Conservation (phyloP, 2,888 invertebrate genomes). For the Cylindroiulus punctatus region DNA sequence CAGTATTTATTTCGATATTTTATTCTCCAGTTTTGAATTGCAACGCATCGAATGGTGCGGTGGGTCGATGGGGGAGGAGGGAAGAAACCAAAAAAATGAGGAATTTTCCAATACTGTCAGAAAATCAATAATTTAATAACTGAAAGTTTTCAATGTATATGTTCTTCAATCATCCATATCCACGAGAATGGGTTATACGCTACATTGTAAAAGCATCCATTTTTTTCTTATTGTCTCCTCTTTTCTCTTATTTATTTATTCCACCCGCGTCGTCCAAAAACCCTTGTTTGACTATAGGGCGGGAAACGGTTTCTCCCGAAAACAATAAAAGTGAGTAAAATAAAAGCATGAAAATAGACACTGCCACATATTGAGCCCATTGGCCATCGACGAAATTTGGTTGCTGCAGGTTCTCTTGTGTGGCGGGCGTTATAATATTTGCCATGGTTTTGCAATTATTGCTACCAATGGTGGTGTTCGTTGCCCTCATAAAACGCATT, state of each 20-base stretch:
- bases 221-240: neutral
- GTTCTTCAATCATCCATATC: neutral
- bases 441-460: slow-evolving; percentile 18
- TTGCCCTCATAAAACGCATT: slow-evolving; percentile 11
- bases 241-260: slow-evolving; percentile 11
- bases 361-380: neutral
- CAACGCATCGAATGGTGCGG: neutral
- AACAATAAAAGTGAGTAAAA: neutral
- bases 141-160: slow-evolving; percentile 11
- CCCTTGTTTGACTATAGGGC: neutral
- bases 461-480: slow-evolving; percentile 11
- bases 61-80: neutral
- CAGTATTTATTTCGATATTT: neutral
- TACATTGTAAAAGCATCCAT: slow-evolving; percentile 9
- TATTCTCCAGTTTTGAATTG: slow-evolving; percentile 10
- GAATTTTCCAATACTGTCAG: neutral
- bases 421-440: slow-evolving; percentile 10
- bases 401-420: neutral
- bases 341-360: slow-evolving; percentile 11
- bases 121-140: slow-evolving; percentile 11
- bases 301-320: neutral
- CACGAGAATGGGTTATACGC: neutral
- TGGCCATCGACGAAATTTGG: neutral
- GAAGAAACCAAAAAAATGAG: neutral
- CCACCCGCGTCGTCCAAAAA: neutral